Conservation (phyloP, 2,113 vertebrate species). For the Falco punctatus region DNA sequence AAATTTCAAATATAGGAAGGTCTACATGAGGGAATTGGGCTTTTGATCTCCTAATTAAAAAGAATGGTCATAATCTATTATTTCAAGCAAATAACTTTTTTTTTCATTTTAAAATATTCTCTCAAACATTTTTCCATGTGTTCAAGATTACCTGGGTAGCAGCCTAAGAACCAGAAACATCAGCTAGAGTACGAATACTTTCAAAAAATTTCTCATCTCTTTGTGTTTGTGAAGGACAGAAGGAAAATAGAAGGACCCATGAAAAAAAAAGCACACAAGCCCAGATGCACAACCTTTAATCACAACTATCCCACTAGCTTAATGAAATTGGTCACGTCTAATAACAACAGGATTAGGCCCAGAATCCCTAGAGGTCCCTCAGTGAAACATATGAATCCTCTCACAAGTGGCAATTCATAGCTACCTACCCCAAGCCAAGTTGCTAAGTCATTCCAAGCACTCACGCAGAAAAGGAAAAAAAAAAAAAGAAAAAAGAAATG, state of each 20-base stretch:
- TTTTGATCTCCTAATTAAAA: not conserved
- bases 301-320: not conserved
- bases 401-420: not conserved
- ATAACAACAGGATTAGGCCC: not conserved
- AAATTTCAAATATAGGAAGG: not conserved
- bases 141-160: not conserved
- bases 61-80: not conserved
- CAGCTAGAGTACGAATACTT: not conserved
- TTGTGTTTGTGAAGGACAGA: not conserved
- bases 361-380: not conserved
- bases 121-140: not conserved
- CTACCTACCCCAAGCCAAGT: constrained; percentile 46
- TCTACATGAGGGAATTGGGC: not conserved
- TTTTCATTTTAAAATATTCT: not conserved
- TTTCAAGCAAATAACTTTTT: not conserved
- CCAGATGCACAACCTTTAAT: not conserved
- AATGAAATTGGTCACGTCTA: not conserved
- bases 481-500: not conserved
- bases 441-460: constrained; percentile 51
- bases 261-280: not conserved
- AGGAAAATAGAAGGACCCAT: not conserved
- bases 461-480: constrained; percentile 10
- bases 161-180: not conserved
- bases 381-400: not conserved
- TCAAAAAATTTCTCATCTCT: not conserved